A percentile compares a stretch with the other conserved stretches of the same genome.
phyloP scores from a whole-genome alignment of 2,797 vertebrate genomes.

The Gymnocypris eckloni region DNA sequence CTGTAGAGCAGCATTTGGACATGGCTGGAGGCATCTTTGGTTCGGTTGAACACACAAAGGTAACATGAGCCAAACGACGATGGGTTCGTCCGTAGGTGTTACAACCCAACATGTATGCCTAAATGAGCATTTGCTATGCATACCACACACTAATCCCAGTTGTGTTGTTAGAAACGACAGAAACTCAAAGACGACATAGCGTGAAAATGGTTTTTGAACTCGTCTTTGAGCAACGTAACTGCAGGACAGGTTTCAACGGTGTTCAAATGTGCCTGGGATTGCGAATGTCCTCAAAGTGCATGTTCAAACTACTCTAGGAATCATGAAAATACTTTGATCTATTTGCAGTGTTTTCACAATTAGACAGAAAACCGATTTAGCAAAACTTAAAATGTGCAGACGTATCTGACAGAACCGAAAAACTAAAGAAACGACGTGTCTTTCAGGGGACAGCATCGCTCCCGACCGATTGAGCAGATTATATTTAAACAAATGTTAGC shows the following conservation, averaged over 20 bases:
- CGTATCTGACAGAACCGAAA: background rate
- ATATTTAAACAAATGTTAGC: slow-evolving; percentile 18
- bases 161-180: background rate
- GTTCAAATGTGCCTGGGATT: slow-evolving; percentile 38
- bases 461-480: too few species aligned
- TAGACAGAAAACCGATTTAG: background rate
- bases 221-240: background rate
- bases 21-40: slow-evolving; percentile 99
- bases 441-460: background rate
- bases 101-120: slow-evolving; percentile 73
- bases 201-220: slow-evolving; percentile 2
- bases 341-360: slow-evolving; percentile 6
- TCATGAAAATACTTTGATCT: slow-evolving; percentile 25
- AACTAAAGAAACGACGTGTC: background rate
- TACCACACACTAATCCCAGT: slow-evolving; percentile 6
- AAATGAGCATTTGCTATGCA: slow-evolving; percentile 67
- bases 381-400: background rate
- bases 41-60: slow-evolving; percentile 91
- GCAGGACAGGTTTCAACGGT: slow-evolving; percentile 22
- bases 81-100: slow-evolving; percentile 20
- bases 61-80: slow-evolving; percentile 84
- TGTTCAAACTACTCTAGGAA: slow-evolving; percentile 27
- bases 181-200: background rate
- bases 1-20: slow-evolving; percentile 97
- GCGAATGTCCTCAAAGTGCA: slow-evolving; percentile 20